Evolutionary conservation across 2,113 vertebrate species (phyloP), one percentile per base, ranked within the genome.

Genomic region (Corythornis cristatus): DNA sequence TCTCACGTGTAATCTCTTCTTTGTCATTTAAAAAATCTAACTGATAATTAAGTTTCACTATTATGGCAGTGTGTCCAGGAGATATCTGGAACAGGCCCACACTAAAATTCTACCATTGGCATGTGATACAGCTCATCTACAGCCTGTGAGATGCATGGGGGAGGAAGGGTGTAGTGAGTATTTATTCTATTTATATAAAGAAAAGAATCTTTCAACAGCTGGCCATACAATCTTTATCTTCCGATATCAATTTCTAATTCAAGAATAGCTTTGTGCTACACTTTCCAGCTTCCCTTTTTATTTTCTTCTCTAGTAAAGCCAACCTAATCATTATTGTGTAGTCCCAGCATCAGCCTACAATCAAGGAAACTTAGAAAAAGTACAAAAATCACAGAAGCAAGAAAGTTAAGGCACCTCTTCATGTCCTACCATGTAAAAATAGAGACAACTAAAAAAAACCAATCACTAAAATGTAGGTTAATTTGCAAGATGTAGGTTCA

Each of bases 141-240:
- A 89, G 7, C 25, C 31, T 8, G 1, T 14, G 26, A 86, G 51
- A 80, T 19, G 8, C 15, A 37, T 7, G 4, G n/a, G 8, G 3
- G 5, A 75, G 3, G 12, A 46, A 0, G 1, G 9, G 3, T 58
- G 7, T 15, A 60, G 11, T 46, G 15, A 2, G 23, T 66, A n/a
- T 74, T 83, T 64, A 67, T 16, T 37, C 1, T 37, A 28, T 5
- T 50, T 31, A 78, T 40, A 54, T 12, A 76, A 53, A 83, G 15
- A 18, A 81, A 77, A 83, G 8, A 66, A 7, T 43, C 85, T 89
- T 82, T 54, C 8, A 28, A 46, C 15, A 29, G 4, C 6, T 83
- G 90, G 46, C 22, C 12, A 22, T 46, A 60, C 35, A 56, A 54
- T 67, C 28, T 13, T 35, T 74, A 42, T 16, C 25, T 43, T 73